Conservation (phyloP, 2,797 vertebrate species). For the Brotula barbata region DNA sequence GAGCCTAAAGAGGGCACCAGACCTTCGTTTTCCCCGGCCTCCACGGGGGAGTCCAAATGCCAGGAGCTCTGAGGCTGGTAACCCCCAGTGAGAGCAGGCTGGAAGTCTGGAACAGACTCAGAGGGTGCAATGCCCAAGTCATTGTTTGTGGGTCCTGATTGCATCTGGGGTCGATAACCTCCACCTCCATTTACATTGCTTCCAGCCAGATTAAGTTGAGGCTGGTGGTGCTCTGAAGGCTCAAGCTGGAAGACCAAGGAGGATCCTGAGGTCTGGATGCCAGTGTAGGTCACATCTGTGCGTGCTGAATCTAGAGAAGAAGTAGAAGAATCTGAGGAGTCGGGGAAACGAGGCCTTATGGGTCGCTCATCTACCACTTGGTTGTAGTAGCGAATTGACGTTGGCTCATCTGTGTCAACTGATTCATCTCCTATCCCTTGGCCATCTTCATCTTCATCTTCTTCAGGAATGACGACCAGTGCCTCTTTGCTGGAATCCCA, state of each 20-base stretch:
- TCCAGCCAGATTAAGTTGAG: conserved; percentile 15
- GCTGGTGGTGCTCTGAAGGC: conserved; percentile 75
- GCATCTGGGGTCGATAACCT: conserved; percentile 76
- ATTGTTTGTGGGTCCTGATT: conserved; percentile 64
- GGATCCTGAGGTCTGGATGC: conserved; percentile 87
- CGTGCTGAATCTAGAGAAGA: conserved; percentile 79
- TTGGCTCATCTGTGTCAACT: conserved; percentile 75
- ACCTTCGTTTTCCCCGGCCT: conserved; percentile 44
- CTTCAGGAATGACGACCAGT: conserved; percentile 75
- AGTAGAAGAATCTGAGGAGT: conserved; percentile 77
- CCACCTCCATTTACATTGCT: conserved; percentile 35
- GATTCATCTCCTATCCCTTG: conserved; percentile 56
- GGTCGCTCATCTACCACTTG: conserved; percentile 80
- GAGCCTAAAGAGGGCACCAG: conserved; percentile 86
- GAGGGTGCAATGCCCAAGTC: conserved; percentile 54
- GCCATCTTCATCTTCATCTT: conserved; percentile 71
- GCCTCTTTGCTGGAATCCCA: conserved; percentile 73
- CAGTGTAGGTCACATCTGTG: conserved; percentile 91
- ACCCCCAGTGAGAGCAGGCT: conserved; percentile 65
- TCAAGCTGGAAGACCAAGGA: conserved; percentile 70
- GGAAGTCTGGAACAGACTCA: conserved; percentile 40
- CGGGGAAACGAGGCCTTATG: conserved; percentile 70
- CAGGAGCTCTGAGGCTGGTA: conserved; percentile 91
- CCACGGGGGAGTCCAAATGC: conserved; percentile 81
- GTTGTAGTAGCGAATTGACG: conserved; percentile 78